Evolutionary conservation across 2,113 vertebrate species (phyloP).

Genomic region (Columba livia): DNA sequence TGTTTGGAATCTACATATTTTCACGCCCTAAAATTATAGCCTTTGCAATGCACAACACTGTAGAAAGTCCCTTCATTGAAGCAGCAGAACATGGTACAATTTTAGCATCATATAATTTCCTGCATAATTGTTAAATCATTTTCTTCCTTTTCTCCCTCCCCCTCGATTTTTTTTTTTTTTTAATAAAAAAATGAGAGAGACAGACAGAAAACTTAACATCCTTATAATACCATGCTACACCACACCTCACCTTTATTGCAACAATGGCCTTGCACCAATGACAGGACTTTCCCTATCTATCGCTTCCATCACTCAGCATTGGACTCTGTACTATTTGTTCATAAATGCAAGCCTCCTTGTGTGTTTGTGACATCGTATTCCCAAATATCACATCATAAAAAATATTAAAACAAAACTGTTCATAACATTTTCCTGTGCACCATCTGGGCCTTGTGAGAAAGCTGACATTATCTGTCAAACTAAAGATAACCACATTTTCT

Average conservation of each 20-base stretch:
- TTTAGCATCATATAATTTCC: conserved; percentile 83
- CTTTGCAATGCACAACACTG: conserved; percentile 61
- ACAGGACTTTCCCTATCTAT: neutral
- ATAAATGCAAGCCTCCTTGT: conserved; percentile 7
- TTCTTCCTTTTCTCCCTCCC: conserved; percentile 69
- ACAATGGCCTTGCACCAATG: neutral
- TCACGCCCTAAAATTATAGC: conserved; percentile 74
- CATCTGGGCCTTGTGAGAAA: conserved; percentile 73
- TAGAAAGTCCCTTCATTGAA: conserved; percentile 74
- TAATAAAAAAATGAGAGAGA: neutral
- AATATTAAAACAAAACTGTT: conserved; percentile 72
- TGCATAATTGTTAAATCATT: conserved; percentile 77
- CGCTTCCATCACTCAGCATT: neutral
- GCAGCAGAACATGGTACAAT: conserved; percentile 74
- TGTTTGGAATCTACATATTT: conserved; percentile 76
- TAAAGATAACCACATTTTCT: conserved; percentile 73
- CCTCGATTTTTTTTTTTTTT: neutral
- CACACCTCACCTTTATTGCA: neutral
- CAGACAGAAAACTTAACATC: conserved; percentile 55
- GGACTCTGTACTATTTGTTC: conserved; percentile 18
- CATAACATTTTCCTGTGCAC: conserved; percentile 68
- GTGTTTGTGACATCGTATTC: conserved; percentile 57
- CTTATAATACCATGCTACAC: neutral
- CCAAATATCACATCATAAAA: conserved; percentile 62
- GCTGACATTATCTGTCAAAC: conserved; percentile 73